Percentiles rank a stretch among this genome's conserved stretches.
These are phyloP conservation scores for Pseudotriccus pelzelni DNA, from an alignment of 2,797 vertebrate species.

Conservation along the genomic window DNA sequence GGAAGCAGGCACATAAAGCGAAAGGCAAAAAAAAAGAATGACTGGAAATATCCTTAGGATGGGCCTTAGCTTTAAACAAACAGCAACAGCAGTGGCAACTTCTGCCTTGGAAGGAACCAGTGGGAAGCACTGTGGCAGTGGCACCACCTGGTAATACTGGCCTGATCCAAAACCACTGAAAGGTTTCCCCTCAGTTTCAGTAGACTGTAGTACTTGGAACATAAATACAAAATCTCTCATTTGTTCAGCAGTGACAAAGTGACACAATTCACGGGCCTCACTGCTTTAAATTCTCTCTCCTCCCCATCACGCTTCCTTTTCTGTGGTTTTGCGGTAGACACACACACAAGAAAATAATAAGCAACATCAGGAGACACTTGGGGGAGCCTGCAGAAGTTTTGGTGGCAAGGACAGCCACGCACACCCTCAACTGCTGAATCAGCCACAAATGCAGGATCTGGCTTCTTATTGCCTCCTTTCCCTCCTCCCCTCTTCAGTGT, in stretches of 20 bases:
- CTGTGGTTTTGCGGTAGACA: slow-evolving; percentile 38
- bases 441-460: neutral
- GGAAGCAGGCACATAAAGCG: neutral
- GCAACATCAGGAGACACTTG: neutral
- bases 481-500: neutral
- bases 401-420: neutral
- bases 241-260: neutral
- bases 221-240: neutral
- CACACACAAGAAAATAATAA: neutral
- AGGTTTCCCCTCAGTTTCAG: neutral
- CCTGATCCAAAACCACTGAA: neutral
- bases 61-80: neutral
- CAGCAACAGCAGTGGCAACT: neutral
- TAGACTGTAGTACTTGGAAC: neutral
- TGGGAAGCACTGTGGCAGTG: neutral
- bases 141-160: neutral
- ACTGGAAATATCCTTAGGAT: neutral
- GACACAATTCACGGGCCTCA: neutral
- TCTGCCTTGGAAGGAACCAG: neutral
- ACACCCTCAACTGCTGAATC: slow-evolving; percentile 27
- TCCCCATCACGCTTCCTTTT: neutral
- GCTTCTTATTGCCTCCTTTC: neutral
- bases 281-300: neutral
- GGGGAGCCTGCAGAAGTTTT: neutral
- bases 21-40: neutral